Evolutionary conservation across 2,888 invertebrate species (phyloP).

Genomic region (Laothoe populi): DNA sequence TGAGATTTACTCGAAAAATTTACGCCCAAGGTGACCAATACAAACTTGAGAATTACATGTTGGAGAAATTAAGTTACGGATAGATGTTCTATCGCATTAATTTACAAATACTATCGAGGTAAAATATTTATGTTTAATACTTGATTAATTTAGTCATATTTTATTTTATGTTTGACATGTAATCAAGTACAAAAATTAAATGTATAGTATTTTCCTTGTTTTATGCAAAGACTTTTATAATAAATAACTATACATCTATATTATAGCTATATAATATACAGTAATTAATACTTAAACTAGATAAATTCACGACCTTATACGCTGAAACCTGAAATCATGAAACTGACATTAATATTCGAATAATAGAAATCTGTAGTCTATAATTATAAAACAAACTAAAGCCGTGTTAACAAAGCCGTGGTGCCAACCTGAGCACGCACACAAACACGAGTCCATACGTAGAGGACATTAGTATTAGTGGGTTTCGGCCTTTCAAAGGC

Average conservation of each 20-base stretch:
- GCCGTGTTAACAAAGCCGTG: constrained; percentile 53
- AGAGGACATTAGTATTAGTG: constrained; percentile 83
- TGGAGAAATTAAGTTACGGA: too few relatives aligned
- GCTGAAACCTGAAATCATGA: not conserved
- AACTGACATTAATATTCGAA: not conserved
- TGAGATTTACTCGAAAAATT: too few relatives aligned
- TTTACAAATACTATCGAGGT: too few relatives aligned
- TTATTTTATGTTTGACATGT: too few relatives aligned
- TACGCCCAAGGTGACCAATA: too few relatives aligned
- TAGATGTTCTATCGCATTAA: too few relatives aligned
- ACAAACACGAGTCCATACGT: constrained; percentile 56
- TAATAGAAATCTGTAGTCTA: constrained; percentile 23
- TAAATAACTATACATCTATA: not conserved
- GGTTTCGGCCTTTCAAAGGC: constrained; percentile 82
- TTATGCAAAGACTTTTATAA: too few relatives aligned
- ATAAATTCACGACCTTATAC: not conserved
- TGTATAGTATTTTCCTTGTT: too few relatives aligned
- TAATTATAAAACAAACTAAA: constrained; percentile 50
- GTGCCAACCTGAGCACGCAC: constrained; percentile 49
- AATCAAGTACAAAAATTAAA: too few relatives aligned
- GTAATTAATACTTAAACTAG: not conserved
- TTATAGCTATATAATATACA: not conserved
- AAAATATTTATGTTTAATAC: too few relatives aligned
- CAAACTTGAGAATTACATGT: too few relatives aligned
- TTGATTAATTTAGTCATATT: too few relatives aligned